Base-by-base conservation (phyloP, 2,888 invertebrate species). In the Carcina quercana region DNA sequence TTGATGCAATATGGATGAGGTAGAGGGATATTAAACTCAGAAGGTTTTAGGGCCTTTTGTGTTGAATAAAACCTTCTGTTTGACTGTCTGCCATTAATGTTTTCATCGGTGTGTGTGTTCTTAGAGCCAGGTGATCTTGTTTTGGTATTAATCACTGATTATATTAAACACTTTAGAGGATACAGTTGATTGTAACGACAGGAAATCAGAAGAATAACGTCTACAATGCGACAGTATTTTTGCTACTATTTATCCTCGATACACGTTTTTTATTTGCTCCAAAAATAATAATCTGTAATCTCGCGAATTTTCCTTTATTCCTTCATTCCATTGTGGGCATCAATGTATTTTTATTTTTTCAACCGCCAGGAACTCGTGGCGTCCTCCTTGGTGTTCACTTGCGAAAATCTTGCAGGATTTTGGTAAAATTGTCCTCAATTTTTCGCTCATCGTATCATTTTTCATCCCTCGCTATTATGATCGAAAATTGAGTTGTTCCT, bases 321-420 rank as follows among this genome's bases (percentile, higher is more conserved):
- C 28, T 40, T 36, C 32, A 24, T 30, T 27, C 26, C 32, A 33
- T 22, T 28, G 34, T 29, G 34, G 27, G 27, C 27, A 15, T 34
- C 36, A 29, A 34, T 25, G 33, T 49, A 48, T 50, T 36, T n/a
- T 44, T 44, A 37, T 32, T 53, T 58, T 54, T 51, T 44, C 32
- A 36, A 31, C n/a, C 28, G 37, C 44, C 30, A 38, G 38, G 48
- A 48, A 43, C 45, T 12, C 11, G 24, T 11, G 24, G 22, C 11
- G 11, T 43, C 26, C 6, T 10, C 17, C 41, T 45, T 24, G 38
- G 50, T 44, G 40, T 50, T 40, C 41, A 49, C 42, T 46, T 45
- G 50, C 43, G 47, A 48, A 55, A 56, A 61, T 54, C 54, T 54
- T 47, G 40, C 34, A 45, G 45, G 53, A 53, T 56, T 59, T 48